Evolutionary conservation across 2,797 vertebrate genomes (phyloP), one percentile per base, ranked within the genome.

Genomic region (Pteronotus mesoamericanus): DNA sequence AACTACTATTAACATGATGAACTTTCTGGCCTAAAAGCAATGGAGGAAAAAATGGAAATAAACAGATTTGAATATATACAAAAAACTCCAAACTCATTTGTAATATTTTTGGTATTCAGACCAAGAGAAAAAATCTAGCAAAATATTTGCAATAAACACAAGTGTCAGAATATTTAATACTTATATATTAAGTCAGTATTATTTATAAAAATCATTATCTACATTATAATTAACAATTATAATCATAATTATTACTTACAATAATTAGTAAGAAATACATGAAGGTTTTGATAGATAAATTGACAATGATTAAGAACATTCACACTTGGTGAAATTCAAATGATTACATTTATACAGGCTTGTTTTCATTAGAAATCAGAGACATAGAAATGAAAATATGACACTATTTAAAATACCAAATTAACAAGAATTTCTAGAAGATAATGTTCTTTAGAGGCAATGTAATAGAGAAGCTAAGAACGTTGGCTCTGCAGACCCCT

Each of bases 341-440:
- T 66, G 78, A 83, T 61, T 85, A 84, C 1, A 96, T 53, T 94
- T 74, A 53, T 26, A 22, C 24, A 89, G 44, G 18, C 57, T 77
- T 75, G 10, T 59, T 91, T 91, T 92, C 24, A 74, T 79, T 85
- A 79, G 22, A 89, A 74, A 94, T 68, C 84, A 85, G 78, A 96
- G 29, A 42, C 89, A 75, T 51, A 85, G 42, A 61, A 80, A 72
- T n/a, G 44, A 79, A 94, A 88, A 79, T 29, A 72, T 53, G 51
- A 48, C 53, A 84, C 72, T 37, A 61, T 66, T 74, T 93, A 86
- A 75, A 44, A 59, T 77, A 57, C 18, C 22, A 85, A 88, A 89
- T 79, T 59, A 94, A 34, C 26, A 75, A 57, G n/a, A 91, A 57
- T 39, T 57, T 74, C 57, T 51, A 78, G 57, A 85, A 85, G 34